These are phyloP conservation scores for Amphipoea oculea DNA, from an alignment of 2,888 invertebrate species.

Conservation along the genomic window DNA sequence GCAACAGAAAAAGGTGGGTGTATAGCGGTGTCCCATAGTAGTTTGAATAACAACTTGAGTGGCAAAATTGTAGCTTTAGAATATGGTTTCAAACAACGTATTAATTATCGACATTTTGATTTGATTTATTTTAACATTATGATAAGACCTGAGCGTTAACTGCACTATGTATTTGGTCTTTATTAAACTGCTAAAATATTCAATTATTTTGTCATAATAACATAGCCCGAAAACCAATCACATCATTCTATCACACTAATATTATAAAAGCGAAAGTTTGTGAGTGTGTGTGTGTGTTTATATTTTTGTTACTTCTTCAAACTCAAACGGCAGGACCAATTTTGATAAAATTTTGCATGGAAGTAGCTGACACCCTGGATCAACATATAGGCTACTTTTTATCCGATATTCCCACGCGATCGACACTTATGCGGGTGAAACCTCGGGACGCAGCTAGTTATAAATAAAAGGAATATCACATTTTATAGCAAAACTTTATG, in stretches of 20 bases:
- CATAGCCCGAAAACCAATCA: background rate
- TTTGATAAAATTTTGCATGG: no score
- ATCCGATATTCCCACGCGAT: no score
- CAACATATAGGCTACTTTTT: no score
- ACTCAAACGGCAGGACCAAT: no score
- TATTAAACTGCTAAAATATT: background rate
- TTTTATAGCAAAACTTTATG: slow-evolving; percentile 12
- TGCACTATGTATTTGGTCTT: background rate
- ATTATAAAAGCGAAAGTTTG: no score
- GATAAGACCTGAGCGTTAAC: background rate
- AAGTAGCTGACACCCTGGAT: no score
- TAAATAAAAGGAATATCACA: slow-evolving; percentile 5
- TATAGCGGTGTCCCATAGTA: no score
- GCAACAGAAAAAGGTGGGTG: background rate
- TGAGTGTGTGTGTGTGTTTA: no score
- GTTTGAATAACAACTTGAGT: background rate
- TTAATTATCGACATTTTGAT: background rate
- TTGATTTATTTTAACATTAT: background rate
- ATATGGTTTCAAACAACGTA: background rate
- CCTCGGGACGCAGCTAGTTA: no score
- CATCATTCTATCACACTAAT: no score
- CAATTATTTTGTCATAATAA: background rate
- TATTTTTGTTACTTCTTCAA: no score
- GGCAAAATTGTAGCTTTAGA: background rate
- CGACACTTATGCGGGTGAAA: no score